phyloP scores from a whole-genome alignment of 53 echinoderm and acorn worm genomes.

The Astropecten irregularis region DNA sequence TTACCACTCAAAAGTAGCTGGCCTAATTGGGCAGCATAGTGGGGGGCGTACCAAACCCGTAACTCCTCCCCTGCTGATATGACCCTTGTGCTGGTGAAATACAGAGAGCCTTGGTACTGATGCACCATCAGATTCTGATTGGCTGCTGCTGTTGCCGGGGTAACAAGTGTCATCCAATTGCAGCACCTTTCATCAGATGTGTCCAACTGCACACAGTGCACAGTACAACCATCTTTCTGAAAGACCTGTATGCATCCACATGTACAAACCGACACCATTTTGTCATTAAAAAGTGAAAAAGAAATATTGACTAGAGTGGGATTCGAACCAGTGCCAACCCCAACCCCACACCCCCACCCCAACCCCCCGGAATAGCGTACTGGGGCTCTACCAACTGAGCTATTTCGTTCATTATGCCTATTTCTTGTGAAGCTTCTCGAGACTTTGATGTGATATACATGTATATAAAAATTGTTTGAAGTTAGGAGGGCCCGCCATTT shows the following conservation, averaged over 20 bases:
- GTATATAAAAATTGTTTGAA: too few relatives aligned
- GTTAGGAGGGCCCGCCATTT: too few relatives aligned
- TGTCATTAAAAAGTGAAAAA: too few relatives aligned
- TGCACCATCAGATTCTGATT: conserved; percentile 68
- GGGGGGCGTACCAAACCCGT: conserved; percentile 64
- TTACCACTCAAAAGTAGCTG: conserved; percentile 18
- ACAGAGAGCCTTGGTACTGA: conserved; percentile 56
- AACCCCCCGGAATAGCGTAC: too few relatives aligned
- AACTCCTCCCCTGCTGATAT: conserved; percentile 44
- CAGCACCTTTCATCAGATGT: conserved; percentile 50
- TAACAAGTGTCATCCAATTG: conserved; percentile 78
- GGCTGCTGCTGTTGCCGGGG: conserved; percentile 13
- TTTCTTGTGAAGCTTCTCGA: too few relatives aligned
- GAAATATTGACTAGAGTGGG: too few relatives aligned
- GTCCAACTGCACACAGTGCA: conserved; percentile 26
- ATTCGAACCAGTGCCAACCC: too few relatives aligned
- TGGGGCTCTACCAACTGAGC: too few relatives aligned
- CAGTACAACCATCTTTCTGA: conserved; percentile 42
- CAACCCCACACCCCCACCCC: too few relatives aligned
- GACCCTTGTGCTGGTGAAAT: conserved; percentile 56
- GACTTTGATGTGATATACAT: too few relatives aligned
- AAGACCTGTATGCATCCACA: conserved; percentile 53
- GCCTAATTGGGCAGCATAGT: conserved; percentile 52
- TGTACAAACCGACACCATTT: too few relatives aligned
- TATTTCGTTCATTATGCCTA: too few relatives aligned